Percentiles rank a stretch among this genome's conserved stretches.
Evolutionary conservation across 2,888 invertebrate species (phyloP).

Genomic region (Bellardia bayeri): DNA sequence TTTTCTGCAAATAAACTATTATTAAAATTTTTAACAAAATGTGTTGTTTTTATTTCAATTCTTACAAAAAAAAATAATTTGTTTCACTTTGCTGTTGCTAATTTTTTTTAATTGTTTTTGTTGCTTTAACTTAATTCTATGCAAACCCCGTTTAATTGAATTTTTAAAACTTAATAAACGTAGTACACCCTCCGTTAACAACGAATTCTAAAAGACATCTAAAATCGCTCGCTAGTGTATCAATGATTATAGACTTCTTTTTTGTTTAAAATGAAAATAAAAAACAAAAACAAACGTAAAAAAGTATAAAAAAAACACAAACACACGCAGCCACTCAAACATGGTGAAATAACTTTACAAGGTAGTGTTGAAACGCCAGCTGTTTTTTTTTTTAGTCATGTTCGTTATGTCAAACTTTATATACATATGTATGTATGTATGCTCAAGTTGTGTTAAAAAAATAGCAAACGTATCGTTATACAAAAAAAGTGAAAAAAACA

Average conservation of each 20-base stretch:
- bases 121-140: slow-evolving; percentile 3
- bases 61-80: neutral
- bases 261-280: slow-evolving; percentile 44
- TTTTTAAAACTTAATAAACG: slow-evolving; percentile 65
- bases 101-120: slow-evolving; percentile 6
- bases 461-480: too few relatives aligned
- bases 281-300: slow-evolving; percentile 49
- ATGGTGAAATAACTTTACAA: too few relatives aligned
- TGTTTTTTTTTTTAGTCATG: too few relatives aligned
- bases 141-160: slow-evolving; percentile 47
- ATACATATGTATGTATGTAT: too few relatives aligned
- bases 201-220: slow-evolving; percentile 77
- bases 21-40: neutral
- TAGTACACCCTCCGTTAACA: slow-evolving; percentile 74
- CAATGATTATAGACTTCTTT: slow-evolving; percentile 74
- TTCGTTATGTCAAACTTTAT: too few relatives aligned
- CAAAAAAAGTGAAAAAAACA: too few relatives aligned
- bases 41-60: slow-evolving; percentile 30
- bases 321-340: slow-evolving; percentile 13
- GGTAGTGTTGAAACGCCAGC: too few relatives aligned
- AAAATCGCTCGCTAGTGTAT: slow-evolving; percentile 70
- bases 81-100: slow-evolving; percentile 18
- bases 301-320: slow-evolving; percentile 41
- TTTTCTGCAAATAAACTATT: neutral
- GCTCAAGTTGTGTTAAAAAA: too few relatives aligned